Evolutionary conservation across 2,797 vertebrate genomes (phyloP), one percentile per base, ranked within the genome.

Genomic region (Lacerta bilineata): DNA sequence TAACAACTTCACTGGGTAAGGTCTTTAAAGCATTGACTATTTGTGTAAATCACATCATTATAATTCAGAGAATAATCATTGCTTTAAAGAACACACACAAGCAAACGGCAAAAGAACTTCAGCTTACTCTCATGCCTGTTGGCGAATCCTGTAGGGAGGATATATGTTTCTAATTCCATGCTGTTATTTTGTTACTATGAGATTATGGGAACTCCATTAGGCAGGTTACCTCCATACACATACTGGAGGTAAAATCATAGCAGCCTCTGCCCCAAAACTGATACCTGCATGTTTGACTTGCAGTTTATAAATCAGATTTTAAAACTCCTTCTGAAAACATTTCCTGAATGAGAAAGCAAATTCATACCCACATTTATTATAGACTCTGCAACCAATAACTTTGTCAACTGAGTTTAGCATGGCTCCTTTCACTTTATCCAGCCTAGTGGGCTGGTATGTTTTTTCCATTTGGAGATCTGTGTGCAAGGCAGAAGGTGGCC

Each of bases 301-400:
- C 93, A 94, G 88, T 89, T 95, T 93, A 93, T 95, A 96, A 95
- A 95, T 96, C 95, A 95, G 93, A 95, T 95, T 78, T 88, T 74
- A 71, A 72, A 69, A 88, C 15, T 94, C 87, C 89, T 84, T 93
- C 85, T 61, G 36, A 78, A 20, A 3, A 90, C 92, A 91, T 93
- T 95, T 92, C 3, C 87, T 95, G 94, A 92, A 86, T 93, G 90
- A 93, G 92, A 91, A 93, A 83, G 83, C 69, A 89, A 89, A 61
- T 85, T 91, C 87, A 0, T 43, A 93, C 90, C 89, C 55, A 83
- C 1, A 29, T 68, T 77, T 77, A 29, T 50, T 80, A 59, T 87
- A 94, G 89, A 93, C 91, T 91, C 93, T 89, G 64, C 89, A 93
- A 92, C 91, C 91, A 91, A 90, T 90, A 93, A 91, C 68, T 79